A percentile compares a stretch with the other conserved stretches of the same genome.
Evolutionary conservation across 2,797 vertebrate genomes (phyloP).

Genomic region (Gymnoscopelus braueri): DNA sequence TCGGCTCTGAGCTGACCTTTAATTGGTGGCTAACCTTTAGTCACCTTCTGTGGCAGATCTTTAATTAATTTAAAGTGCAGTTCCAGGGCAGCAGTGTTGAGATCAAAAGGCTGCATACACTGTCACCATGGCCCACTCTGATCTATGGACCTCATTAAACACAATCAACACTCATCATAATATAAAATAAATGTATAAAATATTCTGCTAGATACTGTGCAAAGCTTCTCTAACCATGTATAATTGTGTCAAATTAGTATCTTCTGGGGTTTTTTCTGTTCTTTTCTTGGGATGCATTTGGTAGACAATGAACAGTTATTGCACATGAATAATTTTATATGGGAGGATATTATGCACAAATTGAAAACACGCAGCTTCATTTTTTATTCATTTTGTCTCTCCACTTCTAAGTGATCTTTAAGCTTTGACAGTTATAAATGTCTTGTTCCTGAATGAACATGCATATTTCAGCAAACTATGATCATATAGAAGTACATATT

Average conservation of each 20-base stretch:
- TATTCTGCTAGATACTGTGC: slow-evolving; percentile 3
- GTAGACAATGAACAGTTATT: slow-evolving; percentile 36
- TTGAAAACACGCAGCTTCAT: not conserved
- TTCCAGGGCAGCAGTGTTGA: slow-evolving; percentile 20
- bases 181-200: slow-evolving; percentile 14
- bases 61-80: slow-evolving; percentile 3
- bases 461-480: slow-evolving; percentile 37
- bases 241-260: slow-evolving; percentile 27
- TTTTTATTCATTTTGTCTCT: slow-evolving; percentile 47
- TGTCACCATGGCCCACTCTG: not conserved
- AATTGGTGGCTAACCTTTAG: too few relatives aligned
- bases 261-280: slow-evolving; percentile 26
- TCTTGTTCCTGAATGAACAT: slow-evolving; percentile 31
- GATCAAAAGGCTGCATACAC: slow-evolving; percentile 39
- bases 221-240: slow-evolving; percentile 11
- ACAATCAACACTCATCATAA: slow-evolving; percentile 28
- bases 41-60: too few relatives aligned
- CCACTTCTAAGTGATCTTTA: slow-evolving; percentile 25
- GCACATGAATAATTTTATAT: slow-evolving; percentile 39
- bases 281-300: slow-evolving; percentile 24
- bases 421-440: slow-evolving; percentile 8
- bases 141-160: slow-evolving; percentile 28
- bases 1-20: too few relatives aligned
- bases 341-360: slow-evolving; percentile 17
- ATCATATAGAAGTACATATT: slow-evolving; percentile 46